These are phyloP conservation scores for Gadopsis bispinosus DNA, from an alignment of 2,797 vertebrate genomes.

Conservation along the genomic window DNA sequence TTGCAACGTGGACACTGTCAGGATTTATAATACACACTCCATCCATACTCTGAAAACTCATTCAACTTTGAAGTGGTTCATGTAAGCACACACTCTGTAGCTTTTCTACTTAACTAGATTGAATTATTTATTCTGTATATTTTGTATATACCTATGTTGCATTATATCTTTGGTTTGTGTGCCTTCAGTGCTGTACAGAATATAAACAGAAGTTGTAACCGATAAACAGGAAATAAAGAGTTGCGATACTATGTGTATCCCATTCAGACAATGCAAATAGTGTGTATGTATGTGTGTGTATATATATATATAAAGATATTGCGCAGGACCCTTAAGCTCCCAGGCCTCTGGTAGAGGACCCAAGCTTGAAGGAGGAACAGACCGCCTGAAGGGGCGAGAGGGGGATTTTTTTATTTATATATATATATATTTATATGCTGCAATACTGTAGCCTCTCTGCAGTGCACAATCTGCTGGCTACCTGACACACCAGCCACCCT, in stretches of 20 bases:
- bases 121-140: slow-evolving; percentile 99
- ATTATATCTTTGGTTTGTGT: slow-evolving; percentile 85
- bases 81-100: slow-evolving; percentile 85
- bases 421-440: neutral
- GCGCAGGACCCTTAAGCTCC: no score
- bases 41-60: slow-evolving; percentile 35
- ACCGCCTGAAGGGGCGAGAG: no score
- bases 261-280: neutral
- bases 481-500: slow-evolving; percentile 32
- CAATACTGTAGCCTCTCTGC: slow-evolving; percentile 12
- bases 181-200: slow-evolving; percentile 91
- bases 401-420: no score
- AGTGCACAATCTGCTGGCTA: slow-evolving; percentile 13
- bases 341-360: no score
- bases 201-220: slow-evolving; percentile 82
- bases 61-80: slow-evolving; percentile 74
- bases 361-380: no score
- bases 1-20: slow-evolving; percentile 39
- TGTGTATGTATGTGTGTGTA: no score
- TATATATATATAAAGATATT: no score
- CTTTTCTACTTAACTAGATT: slow-evolving; percentile 89
- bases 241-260: slow-evolving; percentile 64
- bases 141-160: slow-evolving; percentile 92
- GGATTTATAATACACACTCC: slow-evolving; percentile 43
- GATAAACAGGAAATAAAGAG: slow-evolving; percentile 84